Evolutionary conservation across 2,113 vertebrate genomes (phyloP).

Genomic region (Cheilinus undulatus): DNA sequence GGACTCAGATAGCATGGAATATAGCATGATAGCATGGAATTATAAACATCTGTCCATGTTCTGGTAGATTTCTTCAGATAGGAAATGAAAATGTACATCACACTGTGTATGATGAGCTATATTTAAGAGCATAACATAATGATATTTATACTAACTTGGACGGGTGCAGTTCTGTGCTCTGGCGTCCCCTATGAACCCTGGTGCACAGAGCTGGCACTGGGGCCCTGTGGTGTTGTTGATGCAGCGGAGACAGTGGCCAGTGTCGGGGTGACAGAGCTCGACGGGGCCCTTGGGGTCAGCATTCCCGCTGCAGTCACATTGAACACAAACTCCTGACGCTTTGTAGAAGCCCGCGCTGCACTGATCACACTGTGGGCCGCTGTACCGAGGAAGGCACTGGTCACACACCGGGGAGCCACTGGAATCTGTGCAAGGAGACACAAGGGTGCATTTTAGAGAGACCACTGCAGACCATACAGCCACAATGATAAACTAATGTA

Average conservation of each 20-base stretch:
- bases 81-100: constrained; percentile 3
- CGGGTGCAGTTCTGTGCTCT: constrained; percentile 86
- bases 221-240: constrained; percentile 87
- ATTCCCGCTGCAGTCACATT: constrained; percentile 90
- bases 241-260: constrained; percentile 88
- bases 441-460: too few species aligned
- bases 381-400: constrained; percentile 85
- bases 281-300: constrained; percentile 81
- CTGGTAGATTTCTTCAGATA: neutral
- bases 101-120: neutral
- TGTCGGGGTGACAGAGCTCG: constrained; percentile 86
- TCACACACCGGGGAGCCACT: constrained; percentile 83
- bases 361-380: constrained; percentile 84
- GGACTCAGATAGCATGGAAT: too few species aligned
- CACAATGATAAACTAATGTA: too few species aligned
- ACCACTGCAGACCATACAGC: too few species aligned
- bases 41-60: neutral
- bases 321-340: constrained; percentile 84
- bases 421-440: constrained; percentile 73
- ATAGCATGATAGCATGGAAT: too few species aligned
- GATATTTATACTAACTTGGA: constrained; percentile 80
- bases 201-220: constrained; percentile 87
- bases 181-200: constrained; percentile 83
- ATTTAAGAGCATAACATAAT: neutral
- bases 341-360: constrained; percentile 89